Conservation (phyloP, 1,140 invertebrate genomes). For the Centruroides vittatus region DNA sequence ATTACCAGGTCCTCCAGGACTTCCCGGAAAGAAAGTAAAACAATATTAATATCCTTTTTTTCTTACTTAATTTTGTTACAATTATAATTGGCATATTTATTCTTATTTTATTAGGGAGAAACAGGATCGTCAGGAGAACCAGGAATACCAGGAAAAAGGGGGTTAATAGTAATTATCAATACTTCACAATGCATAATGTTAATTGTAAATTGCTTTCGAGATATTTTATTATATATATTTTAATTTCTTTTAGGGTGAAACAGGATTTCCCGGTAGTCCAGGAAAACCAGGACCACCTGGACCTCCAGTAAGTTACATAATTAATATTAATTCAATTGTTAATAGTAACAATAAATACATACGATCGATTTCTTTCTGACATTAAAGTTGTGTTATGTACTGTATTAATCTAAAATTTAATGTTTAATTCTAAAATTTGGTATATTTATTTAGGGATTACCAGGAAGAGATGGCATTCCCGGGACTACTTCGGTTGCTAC, state of each 20-base stretch:
- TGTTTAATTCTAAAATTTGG: background rate
- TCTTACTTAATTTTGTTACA: too few species aligned
- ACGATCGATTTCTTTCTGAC: too few species aligned
- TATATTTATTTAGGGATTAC: conserved; percentile 27
- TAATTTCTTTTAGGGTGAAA: conserved; percentile 29
- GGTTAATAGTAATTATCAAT: conserved; percentile 6
- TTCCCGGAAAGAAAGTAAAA: conserved; percentile 8
- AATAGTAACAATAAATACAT: too few species aligned
- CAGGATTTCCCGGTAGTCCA: conserved; percentile 31
- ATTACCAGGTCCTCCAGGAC: conserved; percentile 32
- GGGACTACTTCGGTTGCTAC: conserved; percentile 1
- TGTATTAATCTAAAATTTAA: too few species aligned
- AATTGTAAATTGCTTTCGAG: too few species aligned
- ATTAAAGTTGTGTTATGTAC: too few species aligned
- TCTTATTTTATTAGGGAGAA: background rate
- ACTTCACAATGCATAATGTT: too few species aligned
- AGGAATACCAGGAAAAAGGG: conserved; percentile 26
- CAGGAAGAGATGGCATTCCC: conserved; percentile 22
- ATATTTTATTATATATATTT: background rate
- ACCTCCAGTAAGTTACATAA: conserved; percentile 13
- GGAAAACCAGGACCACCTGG: conserved; percentile 25
- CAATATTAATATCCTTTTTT: too few species aligned
- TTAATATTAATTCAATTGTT: too few species aligned
- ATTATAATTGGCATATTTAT: background rate
- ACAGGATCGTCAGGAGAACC: conserved; percentile 21